A percentile compares a stretch with the other conserved stretches of the same genome.
phyloP scores from a whole-genome alignment of 1,140 invertebrate species.

The Carposina sasakii region DNA sequence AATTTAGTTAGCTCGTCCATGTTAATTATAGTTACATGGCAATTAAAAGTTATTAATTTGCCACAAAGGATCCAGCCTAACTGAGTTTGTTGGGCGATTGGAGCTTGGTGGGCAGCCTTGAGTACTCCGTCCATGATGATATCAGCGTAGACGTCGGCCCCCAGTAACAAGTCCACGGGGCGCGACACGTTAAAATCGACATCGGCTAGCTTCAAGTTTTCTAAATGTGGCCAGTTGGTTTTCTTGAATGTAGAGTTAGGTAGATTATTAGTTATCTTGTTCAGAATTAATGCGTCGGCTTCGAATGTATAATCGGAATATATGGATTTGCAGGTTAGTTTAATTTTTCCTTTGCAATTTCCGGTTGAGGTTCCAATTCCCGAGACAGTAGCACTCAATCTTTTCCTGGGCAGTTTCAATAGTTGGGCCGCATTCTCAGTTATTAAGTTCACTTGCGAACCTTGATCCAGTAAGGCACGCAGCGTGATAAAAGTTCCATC shows the following conservation, averaged over 20 bases:
- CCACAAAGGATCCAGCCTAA: slow-evolving; percentile 32
- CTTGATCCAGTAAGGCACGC: slow-evolving; percentile 22
- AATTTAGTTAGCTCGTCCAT: slow-evolving; percentile 21
- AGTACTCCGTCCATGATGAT: slow-evolving; percentile 21
- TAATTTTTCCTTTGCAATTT: slow-evolving; percentile 15
- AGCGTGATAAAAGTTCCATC: slow-evolving; percentile 18
- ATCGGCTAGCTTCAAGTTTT: slow-evolving; percentile 12
- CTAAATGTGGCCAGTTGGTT: slow-evolving; percentile 4
- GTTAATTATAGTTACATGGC: slow-evolving; percentile 14
- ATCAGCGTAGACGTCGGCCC: slow-evolving; percentile 22
- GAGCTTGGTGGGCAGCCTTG: slow-evolving; percentile 1
- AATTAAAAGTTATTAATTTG: slow-evolving; percentile 17
- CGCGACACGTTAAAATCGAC: slow-evolving; percentile 3
- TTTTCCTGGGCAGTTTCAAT: slow-evolving; percentile 14
- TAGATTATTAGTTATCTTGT: slow-evolving; percentile 18
- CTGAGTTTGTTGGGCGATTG: slow-evolving; percentile 25
- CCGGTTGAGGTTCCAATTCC: slow-evolving; percentile 15
- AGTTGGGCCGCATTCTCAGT: slow-evolving; percentile 24
- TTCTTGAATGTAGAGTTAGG: neutral
- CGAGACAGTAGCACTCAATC: slow-evolving; percentile 10
- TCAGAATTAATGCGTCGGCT: slow-evolving; percentile 16
- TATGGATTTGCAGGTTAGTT: slow-evolving; percentile 18
- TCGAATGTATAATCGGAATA: slow-evolving; percentile 15
- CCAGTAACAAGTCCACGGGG: slow-evolving; percentile 22
- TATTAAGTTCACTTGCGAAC: slow-evolving; percentile 20